A percentile compares a stretch with the other conserved stretches of the same genome.
phyloP scores from a whole-genome alignment of 2,888 invertebrate species.

The Boloria euphrosyne region DNA sequence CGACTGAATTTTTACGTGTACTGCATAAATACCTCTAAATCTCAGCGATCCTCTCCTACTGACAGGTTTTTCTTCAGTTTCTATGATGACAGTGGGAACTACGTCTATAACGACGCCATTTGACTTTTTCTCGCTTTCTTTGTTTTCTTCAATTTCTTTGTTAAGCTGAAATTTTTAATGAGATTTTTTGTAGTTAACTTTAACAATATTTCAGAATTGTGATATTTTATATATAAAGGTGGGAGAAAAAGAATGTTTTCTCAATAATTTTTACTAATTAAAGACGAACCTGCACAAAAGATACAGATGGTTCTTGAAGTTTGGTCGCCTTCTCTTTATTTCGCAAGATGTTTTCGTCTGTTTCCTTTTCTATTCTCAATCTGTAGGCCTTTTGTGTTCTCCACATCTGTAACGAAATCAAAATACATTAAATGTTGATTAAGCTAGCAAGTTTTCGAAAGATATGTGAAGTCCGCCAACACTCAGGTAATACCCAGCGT shows the following conservation, averaged over 20 bases:
- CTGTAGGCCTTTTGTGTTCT: conserved; percentile 88
- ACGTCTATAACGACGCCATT: conserved; percentile 67
- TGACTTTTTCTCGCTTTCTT: conserved; percentile 60
- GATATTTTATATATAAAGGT: no score
- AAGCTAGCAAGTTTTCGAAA: no score
- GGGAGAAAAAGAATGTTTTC: background rate
- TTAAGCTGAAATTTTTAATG: conserved; percentile 48
- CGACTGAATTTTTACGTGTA: no score
- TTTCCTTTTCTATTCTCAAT: conserved; percentile 87
- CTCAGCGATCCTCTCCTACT: conserved; percentile 76
- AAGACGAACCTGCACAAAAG: conserved; percentile 79
- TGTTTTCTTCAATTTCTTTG: conserved; percentile 55
- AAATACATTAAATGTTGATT: conserved; percentile 20
- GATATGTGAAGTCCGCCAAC: no score
- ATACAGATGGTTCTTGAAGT: conserved; percentile 83
- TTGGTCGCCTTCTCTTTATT: conserved; percentile 88
- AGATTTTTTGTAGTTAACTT: no score
- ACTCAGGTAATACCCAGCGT: no score
- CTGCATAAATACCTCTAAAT: conserved; percentile 80
- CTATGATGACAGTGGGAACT: conserved; percentile 61
- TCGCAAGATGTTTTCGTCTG: conserved; percentile 88
- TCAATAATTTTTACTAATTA: background rate
- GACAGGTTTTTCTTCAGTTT: conserved; percentile 64
- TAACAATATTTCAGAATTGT: no score
- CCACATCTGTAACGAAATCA: conserved; percentile 82